A percentile compares a stretch with the other conserved stretches of the same genome.
Evolutionary conservation across 2,797 vertebrate genomes (phyloP).

Genomic region (Amblyraja radiata): DNA sequence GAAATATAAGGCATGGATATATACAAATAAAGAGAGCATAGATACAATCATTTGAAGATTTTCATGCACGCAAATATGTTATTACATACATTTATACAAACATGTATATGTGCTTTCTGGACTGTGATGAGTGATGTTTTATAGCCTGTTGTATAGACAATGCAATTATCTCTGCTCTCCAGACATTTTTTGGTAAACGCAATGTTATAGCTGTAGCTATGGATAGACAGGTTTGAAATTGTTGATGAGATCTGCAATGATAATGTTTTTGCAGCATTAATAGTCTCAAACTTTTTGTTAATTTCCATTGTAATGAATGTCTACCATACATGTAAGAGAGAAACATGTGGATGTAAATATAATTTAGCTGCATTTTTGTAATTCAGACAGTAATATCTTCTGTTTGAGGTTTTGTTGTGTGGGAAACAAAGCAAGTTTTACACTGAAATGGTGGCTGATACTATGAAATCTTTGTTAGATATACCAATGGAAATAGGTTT

Average conservation of each 20-base stretch:
- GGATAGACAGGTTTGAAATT: conserved; percentile 83
- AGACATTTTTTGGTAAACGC: conserved; percentile 87
- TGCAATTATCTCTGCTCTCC: conserved; percentile 97
- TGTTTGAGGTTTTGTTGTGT: conserved; percentile 30
- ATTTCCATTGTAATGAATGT: conserved; percentile 70
- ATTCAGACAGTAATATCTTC: conserved; percentile 40
- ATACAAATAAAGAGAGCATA: conserved; percentile 61
- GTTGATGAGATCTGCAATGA: conserved; percentile 70
- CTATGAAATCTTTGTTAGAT: conserved; percentile 28
- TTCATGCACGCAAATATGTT: conserved; percentile 98
- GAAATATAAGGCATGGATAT: conserved; percentile 74
- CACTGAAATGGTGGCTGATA: conserved; percentile 19
- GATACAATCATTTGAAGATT: conserved; percentile 75
- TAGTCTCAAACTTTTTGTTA: conserved; percentile 59
- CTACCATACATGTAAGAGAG: conserved; percentile 54
- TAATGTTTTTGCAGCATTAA: conserved; percentile 76
- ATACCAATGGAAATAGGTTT: conserved; percentile 12
- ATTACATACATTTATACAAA: conserved; percentile 98
- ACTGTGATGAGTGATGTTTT: conserved; percentile 99
- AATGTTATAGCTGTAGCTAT: conserved; percentile 98
- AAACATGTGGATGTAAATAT: conserved; percentile 74
- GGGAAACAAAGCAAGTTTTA: conserved; percentile 21
- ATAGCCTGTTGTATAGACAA: conserved; percentile 99
- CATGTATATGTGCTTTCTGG: conserved; percentile 99
- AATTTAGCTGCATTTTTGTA: conserved; percentile 46